Evolutionary conservation across 1,140 invertebrate species (phyloP), one percentile per base, ranked within the genome.

Genomic region (Drosophila murphyi): DNA sequence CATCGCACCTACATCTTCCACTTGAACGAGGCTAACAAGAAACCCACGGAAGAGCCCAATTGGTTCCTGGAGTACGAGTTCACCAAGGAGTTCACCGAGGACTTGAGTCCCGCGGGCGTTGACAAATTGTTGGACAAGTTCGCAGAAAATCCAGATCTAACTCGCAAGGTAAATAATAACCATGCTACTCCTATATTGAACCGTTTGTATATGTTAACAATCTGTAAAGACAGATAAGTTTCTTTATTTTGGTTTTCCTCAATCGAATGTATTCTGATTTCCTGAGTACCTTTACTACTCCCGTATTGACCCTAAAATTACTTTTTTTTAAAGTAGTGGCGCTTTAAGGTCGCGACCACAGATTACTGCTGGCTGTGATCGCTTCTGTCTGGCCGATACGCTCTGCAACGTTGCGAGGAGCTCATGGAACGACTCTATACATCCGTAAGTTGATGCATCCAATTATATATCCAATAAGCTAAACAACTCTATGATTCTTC

Each of bases 1-100:
- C 94, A 95, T 56, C 93, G 95, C 4, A 96, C 95, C n/a, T 97
- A 95, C 93, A 95, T 95, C 5, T 96, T 96, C 81, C 96, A 98
- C 91, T 77, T 97, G 4, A 96, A 96, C 0, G 93, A 94, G 85
- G 96, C 97, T 0, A 97, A 97, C 88, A 73, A 94, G 31, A 92
- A 93, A 0, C 93, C 94, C 0, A 67, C 77, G 64, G 93, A 31
- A 56, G 85, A 75, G 20, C 87, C 86, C 20, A 68, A 70, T 59
- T 96, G 96, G 96, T 95, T 94, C 70, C 92, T 94, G 80, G 93
- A 96, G 5, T 97, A 96, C 82, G 94, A 95, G n/a, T 95, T 96
- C 73, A 95, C 93, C 78, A 93, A 95, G 45, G 94, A 94, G 48
- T 97, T 95, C 82, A 93, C 92, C 10, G 41, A 86, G 5, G 93